Evolutionary conservation across 2,888 invertebrate species (phyloP), one percentile per base, ranked within the genome.

Genomic region (Drosophila pseudotakahashii): DNA sequence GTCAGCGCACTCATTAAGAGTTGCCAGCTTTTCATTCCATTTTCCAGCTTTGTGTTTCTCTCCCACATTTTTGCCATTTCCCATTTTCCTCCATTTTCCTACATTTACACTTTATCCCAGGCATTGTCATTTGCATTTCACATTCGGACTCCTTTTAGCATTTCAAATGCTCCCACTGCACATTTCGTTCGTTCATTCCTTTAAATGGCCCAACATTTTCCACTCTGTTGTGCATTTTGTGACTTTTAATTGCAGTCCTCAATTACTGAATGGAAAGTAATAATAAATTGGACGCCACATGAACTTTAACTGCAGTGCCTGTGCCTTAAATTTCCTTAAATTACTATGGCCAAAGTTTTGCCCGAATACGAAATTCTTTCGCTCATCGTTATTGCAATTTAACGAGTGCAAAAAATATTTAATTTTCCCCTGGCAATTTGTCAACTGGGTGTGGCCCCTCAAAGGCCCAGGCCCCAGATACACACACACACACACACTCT

Each of bases 1-100:
- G 82, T 84, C 87, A 86, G 82, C 71, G 84, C 76, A 77, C 81
- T 83, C 84, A 83, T 83, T 83, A 83, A 52, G 81, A 77, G 75
- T 75, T 73, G 58, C 72, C 50, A 50, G 52, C 51, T 57, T 68
- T 71, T 44, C 59, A 58, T 63, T 60, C 45, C 39, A 60, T 62
- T 67, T 58, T 39, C 53, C 53, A 19, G 5, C 32, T 10, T 13
- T 7, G 13, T 13, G 3, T 23, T 42, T 36, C 30, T 59, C 69
- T 61, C 19, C 14, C 51, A 42, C 30, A 42, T 16, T 30, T 51
- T 16, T 36, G 19, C 16, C 26, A 19, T 23, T 45, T 47, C 11
- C n/a, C 44, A 13, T 19, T 26, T 36, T 26, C 19, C 36, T 26
- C 37, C 16, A 39, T 37, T 26, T 36, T 26, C 19, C 36, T 26